A percentile compares a stretch with the other conserved stretches of the same genome.
Conservation (phyloP, 2,113 vertebrate species). For the Corythoichthys haematopterus region DNA sequence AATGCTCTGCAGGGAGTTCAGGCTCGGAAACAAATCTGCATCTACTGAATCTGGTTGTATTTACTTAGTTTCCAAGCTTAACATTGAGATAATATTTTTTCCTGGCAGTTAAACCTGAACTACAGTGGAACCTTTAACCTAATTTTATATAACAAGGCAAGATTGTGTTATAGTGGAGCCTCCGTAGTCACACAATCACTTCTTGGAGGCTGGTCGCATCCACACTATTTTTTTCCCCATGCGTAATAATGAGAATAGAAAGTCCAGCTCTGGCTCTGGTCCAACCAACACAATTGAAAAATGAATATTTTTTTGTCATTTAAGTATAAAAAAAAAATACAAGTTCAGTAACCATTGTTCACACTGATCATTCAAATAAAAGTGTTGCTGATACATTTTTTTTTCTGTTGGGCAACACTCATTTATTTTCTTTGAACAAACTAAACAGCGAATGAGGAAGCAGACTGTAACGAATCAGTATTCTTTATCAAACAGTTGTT, state of each 20-base stretch:
- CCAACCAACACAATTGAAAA: neutral
- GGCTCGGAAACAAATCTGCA: slow-evolving; percentile 3
- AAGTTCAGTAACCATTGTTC: neutral
- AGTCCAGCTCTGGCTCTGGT: neutral
- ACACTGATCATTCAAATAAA: too few relatives aligned
- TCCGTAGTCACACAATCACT: neutral
- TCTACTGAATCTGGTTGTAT: slow-evolving; percentile 6
- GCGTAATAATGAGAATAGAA: neutral
- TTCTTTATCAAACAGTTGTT: too few relatives aligned
- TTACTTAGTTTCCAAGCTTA: neutral
- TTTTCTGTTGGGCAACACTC: too few relatives aligned
- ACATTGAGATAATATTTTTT: neutral
- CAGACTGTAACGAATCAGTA: too few relatives aligned
- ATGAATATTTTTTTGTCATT: neutral
- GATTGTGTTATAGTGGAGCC: neutral
- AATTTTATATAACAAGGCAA: too few relatives aligned
- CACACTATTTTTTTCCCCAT: neutral
- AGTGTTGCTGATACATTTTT: too few relatives aligned
- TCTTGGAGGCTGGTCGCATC: neutral
- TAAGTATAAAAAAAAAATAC: neutral
- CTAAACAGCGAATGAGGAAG: too few relatives aligned
- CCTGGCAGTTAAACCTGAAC: neutral
- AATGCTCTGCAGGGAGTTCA: slow-evolving; percentile 9
- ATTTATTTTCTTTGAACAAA: too few relatives aligned
- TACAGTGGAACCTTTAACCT: slow-evolving; percentile 3